Conservation (phyloP, 2,888 invertebrate genomes). For the Synanthedon vespiformis region DNA sequence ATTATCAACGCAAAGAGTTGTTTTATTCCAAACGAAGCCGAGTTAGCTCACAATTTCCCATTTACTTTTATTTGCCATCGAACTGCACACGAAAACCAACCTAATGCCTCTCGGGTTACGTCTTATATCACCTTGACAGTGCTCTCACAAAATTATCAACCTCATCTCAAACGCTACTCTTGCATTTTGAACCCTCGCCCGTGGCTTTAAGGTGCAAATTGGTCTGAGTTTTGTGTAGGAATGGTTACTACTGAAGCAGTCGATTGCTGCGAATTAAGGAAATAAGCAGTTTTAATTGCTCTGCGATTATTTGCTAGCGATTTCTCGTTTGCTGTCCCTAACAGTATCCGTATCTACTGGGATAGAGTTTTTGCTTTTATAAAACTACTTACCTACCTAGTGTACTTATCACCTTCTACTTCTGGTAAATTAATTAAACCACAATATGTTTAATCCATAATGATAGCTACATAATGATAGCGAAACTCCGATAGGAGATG, state of each 20-base stretch:
- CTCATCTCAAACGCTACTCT: neutral
- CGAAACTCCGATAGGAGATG: too few relatives aligned
- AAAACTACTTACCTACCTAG: too few relatives aligned
- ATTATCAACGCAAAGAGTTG: slow-evolving; percentile 68
- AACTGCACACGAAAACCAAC: neutral
- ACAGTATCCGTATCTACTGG: too few relatives aligned
- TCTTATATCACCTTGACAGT: neutral
- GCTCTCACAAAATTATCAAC: neutral
- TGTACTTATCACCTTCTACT: too few relatives aligned
- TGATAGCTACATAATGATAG: too few relatives aligned
- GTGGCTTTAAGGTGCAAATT: slow-evolving; percentile 10
- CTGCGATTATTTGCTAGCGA: slow-evolving; percentile 49
- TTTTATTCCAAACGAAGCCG: slow-evolving; percentile 57
- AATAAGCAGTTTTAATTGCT: slow-evolving; percentile 65
- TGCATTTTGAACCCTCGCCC: neutral
- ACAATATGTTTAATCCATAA: too few relatives aligned
- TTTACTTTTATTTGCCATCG: slow-evolving; percentile 44
- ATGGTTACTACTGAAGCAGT: slow-evolving; percentile 38
- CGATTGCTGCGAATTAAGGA: slow-evolving; percentile 62
- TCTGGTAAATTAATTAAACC: too few relatives aligned
- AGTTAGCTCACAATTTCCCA: slow-evolving; percentile 66
- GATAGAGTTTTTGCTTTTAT: too few relatives aligned
- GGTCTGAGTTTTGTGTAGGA: slow-evolving; percentile 4
- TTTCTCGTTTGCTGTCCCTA: slow-evolving; percentile 1
- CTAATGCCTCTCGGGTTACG: neutral